phyloP scores from a whole-genome alignment of 2,113 vertebrate genomes.

The Neotoma lepida region DNA sequence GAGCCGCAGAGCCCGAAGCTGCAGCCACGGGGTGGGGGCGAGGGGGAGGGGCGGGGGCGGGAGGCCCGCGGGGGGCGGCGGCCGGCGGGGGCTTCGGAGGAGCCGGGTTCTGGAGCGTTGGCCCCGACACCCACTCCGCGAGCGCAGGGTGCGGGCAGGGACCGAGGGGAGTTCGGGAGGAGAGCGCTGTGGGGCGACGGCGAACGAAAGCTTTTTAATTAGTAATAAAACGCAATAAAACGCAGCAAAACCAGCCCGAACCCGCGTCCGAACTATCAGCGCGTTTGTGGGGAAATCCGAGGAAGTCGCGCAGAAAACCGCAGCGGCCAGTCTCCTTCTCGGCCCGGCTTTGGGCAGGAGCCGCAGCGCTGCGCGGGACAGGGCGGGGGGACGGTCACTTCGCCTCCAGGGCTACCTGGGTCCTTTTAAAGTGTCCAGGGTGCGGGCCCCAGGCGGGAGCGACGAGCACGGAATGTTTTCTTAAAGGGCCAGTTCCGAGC shows the following conservation, averaged over 20 bases:
- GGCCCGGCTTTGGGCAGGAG: slow-evolving; percentile 31
- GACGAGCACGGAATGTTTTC: slow-evolving; percentile 83
- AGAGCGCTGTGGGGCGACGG: not conserved
- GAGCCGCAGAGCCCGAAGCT: slow-evolving; percentile 24
- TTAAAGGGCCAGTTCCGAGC: slow-evolving; percentile 90
- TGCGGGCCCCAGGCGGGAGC: slow-evolving; percentile 81
- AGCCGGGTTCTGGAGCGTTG: slow-evolving; percentile 66
- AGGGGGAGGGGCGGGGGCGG: slow-evolving; percentile 58
- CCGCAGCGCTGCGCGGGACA: slow-evolving; percentile 14
- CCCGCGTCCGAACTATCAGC: slow-evolving; percentile 55
- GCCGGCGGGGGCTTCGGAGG: slow-evolving; percentile 72
- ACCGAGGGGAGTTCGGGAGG: not conserved
- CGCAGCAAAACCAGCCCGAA: slow-evolving; percentile 12
- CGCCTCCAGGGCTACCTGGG: slow-evolving; percentile 78
- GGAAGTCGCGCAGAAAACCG: not conserved
- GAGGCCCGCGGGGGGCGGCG: slow-evolving; percentile 51
- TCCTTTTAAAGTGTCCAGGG: slow-evolving; percentile 82
- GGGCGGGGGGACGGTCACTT: slow-evolving; percentile 65
- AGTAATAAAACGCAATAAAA: not conserved
- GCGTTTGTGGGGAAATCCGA: not conserved
- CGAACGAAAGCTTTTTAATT: slow-evolving; percentile 46
- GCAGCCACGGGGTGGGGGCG: slow-evolving; percentile 55
- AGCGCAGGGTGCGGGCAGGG: not conserved
- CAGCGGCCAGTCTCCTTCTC: slow-evolving; percentile 5
- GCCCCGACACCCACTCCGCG: not conserved